phyloP scores from a whole-genome alignment of 2,888 invertebrate species.

The Drosophila ustulata region DNA sequence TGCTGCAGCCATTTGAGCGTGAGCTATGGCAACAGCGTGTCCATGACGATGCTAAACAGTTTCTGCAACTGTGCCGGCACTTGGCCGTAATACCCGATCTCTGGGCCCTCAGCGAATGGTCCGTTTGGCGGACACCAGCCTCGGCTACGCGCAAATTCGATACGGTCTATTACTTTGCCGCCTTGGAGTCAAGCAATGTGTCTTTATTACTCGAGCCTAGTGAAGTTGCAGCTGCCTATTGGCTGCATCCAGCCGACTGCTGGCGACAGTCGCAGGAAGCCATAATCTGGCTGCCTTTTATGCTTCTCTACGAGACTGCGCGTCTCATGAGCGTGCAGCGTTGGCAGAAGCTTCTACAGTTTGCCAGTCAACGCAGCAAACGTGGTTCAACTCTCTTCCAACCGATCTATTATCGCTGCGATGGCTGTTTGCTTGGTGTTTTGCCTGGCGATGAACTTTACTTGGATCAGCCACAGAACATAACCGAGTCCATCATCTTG shows the following conservation, averaged over 20 bases:
- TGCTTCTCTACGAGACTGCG: constrained; percentile 91
- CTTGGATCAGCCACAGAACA: constrained; percentile 81
- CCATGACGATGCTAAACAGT: constrained; percentile 83
- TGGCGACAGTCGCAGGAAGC: constrained; percentile 58
- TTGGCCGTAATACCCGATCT: constrained; percentile 91
- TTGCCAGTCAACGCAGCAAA: constrained; percentile 86
- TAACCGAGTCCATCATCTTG: constrained; percentile 64
- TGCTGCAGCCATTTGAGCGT: constrained; percentile 86
- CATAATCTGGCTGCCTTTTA: constrained; percentile 87
- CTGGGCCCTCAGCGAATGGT: constrained; percentile 93
- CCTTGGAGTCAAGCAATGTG: constrained; percentile 49
- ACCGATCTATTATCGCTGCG: constrained; percentile 86
- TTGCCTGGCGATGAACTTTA: constrained; percentile 88
- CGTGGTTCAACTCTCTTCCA: constrained; percentile 86
- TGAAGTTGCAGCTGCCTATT: constrained; percentile 64
- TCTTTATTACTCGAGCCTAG: constrained; percentile 71
- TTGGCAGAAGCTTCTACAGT: constrained; percentile 87
- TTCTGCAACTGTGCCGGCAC: constrained; percentile 89
- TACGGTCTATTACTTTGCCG: constrained; percentile 73
- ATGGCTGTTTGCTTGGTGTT: constrained; percentile 87
- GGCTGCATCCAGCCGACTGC: constrained; percentile 57
- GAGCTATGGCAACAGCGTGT: constrained; percentile 87
- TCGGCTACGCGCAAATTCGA: constrained; percentile 74
- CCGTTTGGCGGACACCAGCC: constrained; percentile 92
- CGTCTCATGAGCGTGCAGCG: constrained; percentile 87